Percentiles rank a stretch among this genome's conserved stretches.
Conservation (phyloP, 2,888 invertebrate species). For the Dicyrtoma fusca region DNA sequence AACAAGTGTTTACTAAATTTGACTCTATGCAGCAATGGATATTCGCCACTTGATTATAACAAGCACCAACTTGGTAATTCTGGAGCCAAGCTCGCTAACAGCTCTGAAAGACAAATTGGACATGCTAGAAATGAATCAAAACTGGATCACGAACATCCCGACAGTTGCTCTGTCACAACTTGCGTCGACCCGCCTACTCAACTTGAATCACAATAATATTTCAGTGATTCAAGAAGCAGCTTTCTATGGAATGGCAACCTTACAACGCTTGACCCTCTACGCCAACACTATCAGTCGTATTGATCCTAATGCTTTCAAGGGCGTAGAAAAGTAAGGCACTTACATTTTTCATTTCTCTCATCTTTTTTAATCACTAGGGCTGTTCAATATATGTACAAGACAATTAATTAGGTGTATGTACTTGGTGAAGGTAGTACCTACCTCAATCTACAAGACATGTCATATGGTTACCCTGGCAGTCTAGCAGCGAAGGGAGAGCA, state of each 20-base stretch:
- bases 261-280: slow-evolving; percentile 84
- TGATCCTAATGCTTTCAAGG: slow-evolving; percentile 81
- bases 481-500: too few relatives aligned
- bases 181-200: slow-evolving; percentile 80
- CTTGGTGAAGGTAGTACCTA: too few relatives aligned
- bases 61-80: slow-evolving; percentile 81
- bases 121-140: slow-evolving; percentile 85
- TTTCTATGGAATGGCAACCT: slow-evolving; percentile 82
- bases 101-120: slow-evolving; percentile 78
- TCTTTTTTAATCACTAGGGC: not conserved
- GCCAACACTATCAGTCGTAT: slow-evolving; percentile 80
- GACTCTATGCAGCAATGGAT: slow-evolving; percentile 70
- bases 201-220: slow-evolving; percentile 86
- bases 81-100: slow-evolving; percentile 84
- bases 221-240: slow-evolving; percentile 76
- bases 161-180: slow-evolving; percentile 78
- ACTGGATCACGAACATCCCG: slow-evolving; percentile 78
- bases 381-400: too few relatives aligned
- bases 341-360: not conserved
- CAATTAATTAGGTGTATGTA: too few relatives aligned
- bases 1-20: too few relatives aligned
- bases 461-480: too few relatives aligned
- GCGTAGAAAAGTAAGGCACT: slow-evolving; percentile 75
- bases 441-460: too few relatives aligned
- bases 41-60: slow-evolving; percentile 86